These are phyloP conservation scores for Andrena minutula DNA, from an alignment of 2,888 invertebrate species.

Conservation along the genomic window DNA sequence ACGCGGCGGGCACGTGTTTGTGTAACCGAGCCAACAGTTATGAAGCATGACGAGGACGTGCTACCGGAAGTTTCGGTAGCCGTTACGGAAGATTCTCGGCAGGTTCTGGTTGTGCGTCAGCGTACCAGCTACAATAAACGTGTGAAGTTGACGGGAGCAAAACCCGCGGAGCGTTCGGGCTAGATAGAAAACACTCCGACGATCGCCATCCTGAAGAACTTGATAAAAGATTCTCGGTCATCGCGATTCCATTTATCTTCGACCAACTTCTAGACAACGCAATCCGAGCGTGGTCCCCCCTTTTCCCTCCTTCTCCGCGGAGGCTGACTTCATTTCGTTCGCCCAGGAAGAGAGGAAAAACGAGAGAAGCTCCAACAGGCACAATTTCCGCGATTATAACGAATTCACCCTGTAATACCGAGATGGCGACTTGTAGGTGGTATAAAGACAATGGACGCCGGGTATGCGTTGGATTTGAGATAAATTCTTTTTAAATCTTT, in stretches of 20 bases:
- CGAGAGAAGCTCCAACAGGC: not conserved
- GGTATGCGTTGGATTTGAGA: too few species aligned
- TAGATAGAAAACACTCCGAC: constrained; percentile 20
- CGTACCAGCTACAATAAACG: constrained; percentile 48
- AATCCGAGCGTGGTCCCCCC: not conserved
- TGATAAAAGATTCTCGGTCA: constrained; percentile 41
- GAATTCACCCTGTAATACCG: not conserved
- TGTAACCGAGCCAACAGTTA: constrained; percentile 55
- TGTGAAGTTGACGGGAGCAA: constrained; percentile 50
- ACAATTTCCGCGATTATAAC: constrained; percentile 3
- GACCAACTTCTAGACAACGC: constrained; percentile 14
- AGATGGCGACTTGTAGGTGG: too few species aligned
- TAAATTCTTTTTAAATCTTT: too few species aligned
- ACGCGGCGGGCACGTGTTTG: constrained; percentile 53
- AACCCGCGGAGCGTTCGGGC: constrained; percentile 22
- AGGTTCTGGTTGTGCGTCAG: constrained; percentile 50
- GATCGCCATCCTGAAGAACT: constrained; percentile 46
- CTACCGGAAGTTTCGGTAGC: constrained; percentile 48
- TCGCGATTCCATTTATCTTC: constrained; percentile 50
- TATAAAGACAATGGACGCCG: too few species aligned
- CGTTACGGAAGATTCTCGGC: constrained; percentile 44
- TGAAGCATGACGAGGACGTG: constrained; percentile 63
- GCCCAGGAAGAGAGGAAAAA: not conserved
- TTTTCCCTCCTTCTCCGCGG: not conserved
- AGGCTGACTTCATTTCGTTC: constrained; percentile 24